phyloP scores from a whole-genome alignment of 2,797 vertebrate species.

The Naso thynnoides region DNA sequence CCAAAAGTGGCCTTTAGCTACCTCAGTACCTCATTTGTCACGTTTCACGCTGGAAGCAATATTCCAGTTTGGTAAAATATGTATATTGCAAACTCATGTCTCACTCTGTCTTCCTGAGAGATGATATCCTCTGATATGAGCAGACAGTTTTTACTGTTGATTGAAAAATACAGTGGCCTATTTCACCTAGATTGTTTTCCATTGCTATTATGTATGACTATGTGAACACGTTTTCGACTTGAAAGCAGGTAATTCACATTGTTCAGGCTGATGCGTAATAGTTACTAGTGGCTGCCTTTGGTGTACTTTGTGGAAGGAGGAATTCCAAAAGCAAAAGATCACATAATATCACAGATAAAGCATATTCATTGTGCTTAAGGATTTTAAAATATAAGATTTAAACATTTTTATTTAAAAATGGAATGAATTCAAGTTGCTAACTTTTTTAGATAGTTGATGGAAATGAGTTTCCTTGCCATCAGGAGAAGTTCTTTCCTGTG shows the following conservation, averaged over 20 bases:
- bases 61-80: constrained; percentile 43
- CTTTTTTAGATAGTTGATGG: constrained; percentile 27
- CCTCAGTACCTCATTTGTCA: constrained; percentile 75
- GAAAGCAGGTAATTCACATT: constrained; percentile 10
- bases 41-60: constrained; percentile 51
- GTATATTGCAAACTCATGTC: constrained; percentile 35
- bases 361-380: not conserved
- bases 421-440: constrained; percentile 19
- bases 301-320: not conserved
- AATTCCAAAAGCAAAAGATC: not conserved
- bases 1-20: constrained; percentile 71
- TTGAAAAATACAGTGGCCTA: not conserved
- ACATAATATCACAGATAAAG: not conserved
- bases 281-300: not conserved
- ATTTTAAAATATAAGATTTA: not conserved
- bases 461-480: constrained; percentile 53
- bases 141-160: not conserved
- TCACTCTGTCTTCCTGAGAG: constrained; percentile 27
- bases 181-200: not conserved
- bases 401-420: constrained; percentile 17
- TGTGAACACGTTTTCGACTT: constrained; percentile 10
- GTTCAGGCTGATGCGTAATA: not conserved
- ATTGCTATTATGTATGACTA: not conserved
- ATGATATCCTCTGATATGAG: constrained; percentile 16
- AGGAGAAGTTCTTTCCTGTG: constrained; percentile 41